These are phyloP conservation scores for Ranitomeya imitator DNA, from an alignment of 2,113 vertebrate species.

Conservation along the genomic window DNA sequence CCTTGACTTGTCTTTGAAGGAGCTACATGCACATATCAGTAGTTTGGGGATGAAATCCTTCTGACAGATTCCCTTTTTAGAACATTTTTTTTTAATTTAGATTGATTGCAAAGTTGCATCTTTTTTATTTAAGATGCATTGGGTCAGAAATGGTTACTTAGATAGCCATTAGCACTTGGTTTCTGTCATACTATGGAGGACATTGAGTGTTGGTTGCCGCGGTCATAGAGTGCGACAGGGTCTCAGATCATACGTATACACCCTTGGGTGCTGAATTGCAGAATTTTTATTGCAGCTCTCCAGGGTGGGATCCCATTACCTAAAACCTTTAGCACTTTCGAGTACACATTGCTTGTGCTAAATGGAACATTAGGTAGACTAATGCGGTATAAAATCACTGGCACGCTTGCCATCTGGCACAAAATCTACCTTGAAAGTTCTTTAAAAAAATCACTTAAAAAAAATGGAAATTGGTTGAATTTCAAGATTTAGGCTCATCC, in stretches of 20 bases:
- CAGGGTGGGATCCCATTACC: not conserved
- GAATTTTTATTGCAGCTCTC: not conserved
- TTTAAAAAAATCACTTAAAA: not conserved
- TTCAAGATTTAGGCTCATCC: not conserved
- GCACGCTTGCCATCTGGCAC: conserved; percentile 19
- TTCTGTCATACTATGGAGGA: not conserved
- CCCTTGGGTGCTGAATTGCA: not conserved
- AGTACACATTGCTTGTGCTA: not conserved
- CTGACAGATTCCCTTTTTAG: too few relatives aligned
- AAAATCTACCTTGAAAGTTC: not conserved
- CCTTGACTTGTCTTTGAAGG: too few relatives aligned
- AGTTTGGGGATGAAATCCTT: too few relatives aligned
- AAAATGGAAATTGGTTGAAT: not conserved
- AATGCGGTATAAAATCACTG: conserved; percentile 4
- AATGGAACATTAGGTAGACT: conserved; percentile 3
- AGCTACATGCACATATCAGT: too few relatives aligned
- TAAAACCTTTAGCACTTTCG: not conserved
- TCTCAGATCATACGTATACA: not conserved
- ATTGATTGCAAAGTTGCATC: not conserved
- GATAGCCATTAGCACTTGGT: not conserved
- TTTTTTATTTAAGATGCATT: not conserved
- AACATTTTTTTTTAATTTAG: not conserved
- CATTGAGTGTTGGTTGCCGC: not conserved
- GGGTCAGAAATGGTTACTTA: not conserved
- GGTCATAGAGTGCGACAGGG: not conserved